Evolutionary conservation across 2,888 invertebrate species (phyloP).

Genomic region (Spilarctia lutea): DNA sequence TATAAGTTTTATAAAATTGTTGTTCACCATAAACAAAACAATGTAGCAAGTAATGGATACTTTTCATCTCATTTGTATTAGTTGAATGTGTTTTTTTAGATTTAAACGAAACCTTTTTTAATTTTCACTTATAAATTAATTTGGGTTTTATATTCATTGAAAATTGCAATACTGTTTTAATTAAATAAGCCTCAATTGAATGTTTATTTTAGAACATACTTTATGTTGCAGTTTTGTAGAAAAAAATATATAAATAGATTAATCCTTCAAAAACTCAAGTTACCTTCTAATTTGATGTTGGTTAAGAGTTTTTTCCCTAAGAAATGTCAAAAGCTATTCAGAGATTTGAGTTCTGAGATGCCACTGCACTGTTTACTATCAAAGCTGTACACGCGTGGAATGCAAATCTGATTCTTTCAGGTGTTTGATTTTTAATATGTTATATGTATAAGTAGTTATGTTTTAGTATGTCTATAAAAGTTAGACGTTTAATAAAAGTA

Average conservation of each 20-base stretch:
- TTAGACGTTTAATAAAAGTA: too few species aligned
- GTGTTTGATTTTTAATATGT: too few species aligned
- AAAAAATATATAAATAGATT: background rate
- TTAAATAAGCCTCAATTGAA: background rate
- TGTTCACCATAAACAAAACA: conserved; percentile 67
- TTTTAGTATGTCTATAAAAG: too few species aligned
- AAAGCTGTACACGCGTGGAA: background rate
- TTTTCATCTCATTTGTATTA: conserved; percentile 71
- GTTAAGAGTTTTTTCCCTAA: background rate
- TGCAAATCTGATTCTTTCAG: background rate
- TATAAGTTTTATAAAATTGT: conserved; percentile 75
- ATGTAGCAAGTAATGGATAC: conserved; percentile 54
- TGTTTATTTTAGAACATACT: background rate
- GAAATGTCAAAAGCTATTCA: background rate
- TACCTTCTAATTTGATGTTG: too few species aligned
- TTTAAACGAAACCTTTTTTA: too few species aligned
- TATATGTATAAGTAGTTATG: too few species aligned
- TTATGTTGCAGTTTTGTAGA: background rate
- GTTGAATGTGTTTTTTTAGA: conserved; percentile 13
- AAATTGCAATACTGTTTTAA: background rate
- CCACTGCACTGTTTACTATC: too few species aligned
- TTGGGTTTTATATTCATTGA: background rate
- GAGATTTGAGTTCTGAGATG: background rate
- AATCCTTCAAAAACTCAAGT: background rate
- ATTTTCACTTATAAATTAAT: too few species aligned